These are phyloP conservation scores for Hepsetus odoe DNA, from an alignment of 2,113 vertebrate species.

Conservation along the genomic window DNA sequence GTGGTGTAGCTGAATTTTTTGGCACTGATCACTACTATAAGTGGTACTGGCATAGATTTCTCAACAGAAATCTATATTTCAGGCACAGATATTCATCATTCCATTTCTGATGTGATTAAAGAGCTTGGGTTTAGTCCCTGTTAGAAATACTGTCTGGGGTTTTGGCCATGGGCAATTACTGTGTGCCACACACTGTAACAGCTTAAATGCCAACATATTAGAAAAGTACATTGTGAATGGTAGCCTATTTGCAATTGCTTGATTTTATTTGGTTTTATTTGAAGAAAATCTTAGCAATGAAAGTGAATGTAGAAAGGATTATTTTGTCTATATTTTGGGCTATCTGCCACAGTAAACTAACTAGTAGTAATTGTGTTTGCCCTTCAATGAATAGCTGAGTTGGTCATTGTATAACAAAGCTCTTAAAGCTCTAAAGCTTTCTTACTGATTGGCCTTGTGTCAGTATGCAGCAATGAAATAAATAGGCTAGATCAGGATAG, in stretches of 20 bases:
- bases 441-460: background rate
- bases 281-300: constrained; percentile 28
- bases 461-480: background rate
- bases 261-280: constrained; percentile 49
- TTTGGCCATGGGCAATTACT: constrained; percentile 40
- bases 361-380: background rate
- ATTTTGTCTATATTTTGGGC: constrained; percentile 8
- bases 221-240: background rate
- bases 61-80: background rate
- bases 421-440: background rate
- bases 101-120: constrained; percentile 22
- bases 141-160: constrained; percentile 23
- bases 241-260: constrained; percentile 28
- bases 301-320: constrained; percentile 22
- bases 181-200: constrained; percentile 8
- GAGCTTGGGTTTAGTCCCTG: background rate
- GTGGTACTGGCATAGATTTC: background rate
- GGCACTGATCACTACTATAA: background rate
- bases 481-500: no score
- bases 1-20: background rate
- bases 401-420: background rate
- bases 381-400: constrained; percentile 3
- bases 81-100: background rate
- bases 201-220: constrained; percentile 15
- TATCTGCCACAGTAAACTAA: background rate